Percentiles rank a stretch among this genome's conserved stretches.
phyloP scores from a whole-genome alignment of 2,888 invertebrate genomes.

The Leucophenga montana region DNA sequence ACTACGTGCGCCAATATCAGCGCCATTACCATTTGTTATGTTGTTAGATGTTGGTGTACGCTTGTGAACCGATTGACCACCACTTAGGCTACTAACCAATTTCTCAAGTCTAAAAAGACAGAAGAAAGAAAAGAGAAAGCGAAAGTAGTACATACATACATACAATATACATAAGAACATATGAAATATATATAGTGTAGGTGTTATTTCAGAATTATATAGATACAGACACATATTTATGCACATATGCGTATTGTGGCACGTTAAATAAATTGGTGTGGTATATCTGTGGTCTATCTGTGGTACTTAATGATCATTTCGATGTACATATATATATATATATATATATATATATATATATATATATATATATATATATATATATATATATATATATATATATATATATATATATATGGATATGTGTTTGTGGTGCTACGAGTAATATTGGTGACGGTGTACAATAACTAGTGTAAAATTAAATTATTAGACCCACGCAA shows the following conservation, averaged over 20 bases:
- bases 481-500: constrained; percentile 72
- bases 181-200: neutral
- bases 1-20: constrained; percentile 26
- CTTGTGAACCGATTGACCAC: constrained; percentile 31
- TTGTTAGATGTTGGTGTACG: constrained; percentile 41
- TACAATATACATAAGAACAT: neutral
- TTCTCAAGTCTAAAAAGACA: constrained; percentile 71
- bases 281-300: neutral
- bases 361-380: too few species aligned
- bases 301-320: constrained; percentile 35
- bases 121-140: constrained; percentile 53
- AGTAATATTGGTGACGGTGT: constrained; percentile 31
- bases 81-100: constrained; percentile 71
- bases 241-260: neutral
- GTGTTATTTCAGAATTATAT: neutral
- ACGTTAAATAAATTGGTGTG: neutral
- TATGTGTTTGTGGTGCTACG: constrained; percentile 24
- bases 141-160: constrained; percentile 52
- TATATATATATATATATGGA: too few species aligned
- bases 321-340: constrained; percentile 1
- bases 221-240: too few species aligned
- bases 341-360: too few species aligned
- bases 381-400: too few species aligned
- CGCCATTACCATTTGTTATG: constrained; percentile 47
- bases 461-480: constrained; percentile 46